Conservation (phyloP, 2,113 vertebrate genomes). For the Dasyornis broadbenti region DNA sequence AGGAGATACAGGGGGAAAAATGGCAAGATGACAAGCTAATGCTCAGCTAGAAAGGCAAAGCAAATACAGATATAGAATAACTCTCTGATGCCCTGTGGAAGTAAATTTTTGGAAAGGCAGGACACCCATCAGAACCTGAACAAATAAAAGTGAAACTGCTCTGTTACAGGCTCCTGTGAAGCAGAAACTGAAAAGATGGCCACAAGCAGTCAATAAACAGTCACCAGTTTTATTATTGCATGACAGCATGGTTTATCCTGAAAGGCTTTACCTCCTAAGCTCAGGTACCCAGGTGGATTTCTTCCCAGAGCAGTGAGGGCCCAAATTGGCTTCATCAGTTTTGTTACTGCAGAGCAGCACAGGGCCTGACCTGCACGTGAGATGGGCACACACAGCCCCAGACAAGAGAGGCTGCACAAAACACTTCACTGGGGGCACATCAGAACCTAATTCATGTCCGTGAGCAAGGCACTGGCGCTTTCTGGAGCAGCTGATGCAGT, state of each 20-base stretch:
- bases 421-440: not conserved
- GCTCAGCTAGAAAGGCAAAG: not conserved
- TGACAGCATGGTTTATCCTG: not conserved
- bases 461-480: rapidly evolving
- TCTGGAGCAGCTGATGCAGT: not conserved
- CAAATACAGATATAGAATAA: not conserved
- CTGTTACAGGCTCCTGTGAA: not conserved
- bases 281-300: not conserved
- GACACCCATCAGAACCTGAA: not conserved
- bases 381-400: not conserved
- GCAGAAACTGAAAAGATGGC: not conserved
- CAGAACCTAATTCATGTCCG: not conserved
- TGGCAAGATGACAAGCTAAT: not conserved
- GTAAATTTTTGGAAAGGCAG: not conserved
- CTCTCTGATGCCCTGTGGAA: not conserved
- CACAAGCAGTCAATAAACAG: not conserved
- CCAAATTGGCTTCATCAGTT: not conserved
- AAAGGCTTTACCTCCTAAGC: not conserved
- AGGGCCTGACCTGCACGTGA: rapidly evolving
- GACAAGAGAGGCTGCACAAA: not conserved
- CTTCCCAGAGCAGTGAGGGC: not conserved
- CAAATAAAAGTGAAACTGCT: not conserved
- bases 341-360: rapidly evolving
- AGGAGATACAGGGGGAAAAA: not conserved
- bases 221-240: not conserved